Evolutionary conservation across 2,888 invertebrate species (phyloP), one percentile per base, ranked within the genome.

Genomic region (Dorcus hopei): DNA sequence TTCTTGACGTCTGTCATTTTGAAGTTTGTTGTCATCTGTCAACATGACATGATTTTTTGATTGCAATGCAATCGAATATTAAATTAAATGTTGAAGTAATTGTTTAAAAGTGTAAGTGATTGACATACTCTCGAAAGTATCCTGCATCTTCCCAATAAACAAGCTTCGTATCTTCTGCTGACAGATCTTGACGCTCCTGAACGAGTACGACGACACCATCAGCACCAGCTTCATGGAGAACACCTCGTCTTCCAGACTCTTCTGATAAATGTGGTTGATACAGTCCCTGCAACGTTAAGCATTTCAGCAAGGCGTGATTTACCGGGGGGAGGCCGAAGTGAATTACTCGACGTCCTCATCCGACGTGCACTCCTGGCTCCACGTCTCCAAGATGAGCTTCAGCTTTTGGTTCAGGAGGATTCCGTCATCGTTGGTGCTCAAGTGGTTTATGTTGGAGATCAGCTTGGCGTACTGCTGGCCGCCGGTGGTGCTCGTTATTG

Each of bases 401-500:
- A 77, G 66, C 64, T 78, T 79, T 57, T 75, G 72, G 63, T 78
- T 78, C 54, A 77, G 70, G 57, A 72, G 61, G 50, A 78, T 78
- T 5, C 78, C 78, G 66, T 79, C 78, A 62, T 79, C 79, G 8
- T 68, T 66, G 8, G 68, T 54, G 61, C 70, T 71, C 26, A 78
- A 63, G 57, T 72, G 68, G 49, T 71, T 70, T n/a, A 78, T 64
- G 58, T 66, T 65, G 5, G 65, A 65, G 19, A 76, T 63, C 26
- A 77, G 64, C 49, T 69, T 68, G n/a, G 62, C 62, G 65, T 64
- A 66, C 53, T 60, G 57, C 41, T 58, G 54, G 39, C 53, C 52
- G 38, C 39, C 49, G 26, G 43, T 45, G 41, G 54, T 57, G 26
- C 38, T 26, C 14, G 50, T n/a, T 11, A 26, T n/a, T 3, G 49